phyloP scores from a whole-genome alignment of 2,888 invertebrate species.

The Catotricha subobsoleta region DNA sequence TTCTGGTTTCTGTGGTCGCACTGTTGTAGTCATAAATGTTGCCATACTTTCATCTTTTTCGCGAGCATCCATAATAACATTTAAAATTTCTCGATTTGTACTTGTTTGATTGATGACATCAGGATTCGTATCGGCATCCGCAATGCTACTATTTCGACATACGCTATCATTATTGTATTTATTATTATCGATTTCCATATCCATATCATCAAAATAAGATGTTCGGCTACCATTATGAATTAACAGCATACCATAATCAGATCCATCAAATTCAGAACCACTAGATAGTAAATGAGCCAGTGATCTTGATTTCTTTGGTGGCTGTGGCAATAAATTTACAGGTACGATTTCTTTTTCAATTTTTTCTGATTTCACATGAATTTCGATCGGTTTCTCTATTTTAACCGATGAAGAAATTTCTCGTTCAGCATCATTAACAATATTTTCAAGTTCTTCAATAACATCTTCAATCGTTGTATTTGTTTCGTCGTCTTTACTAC shows the following conservation, averaged over 20 bases:
- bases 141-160: conserved; percentile 14
- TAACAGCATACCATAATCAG: conserved; percentile 29
- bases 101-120: conserved; percentile 16
- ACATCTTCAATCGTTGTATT: conserved; percentile 74
- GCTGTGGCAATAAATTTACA: conserved; percentile 59
- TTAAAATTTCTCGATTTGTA: conserved; percentile 38
- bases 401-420: conserved; percentile 25
- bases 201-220: conserved; percentile 37
- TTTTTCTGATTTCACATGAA: conserved; percentile 1
- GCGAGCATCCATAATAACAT: conserved; percentile 36
- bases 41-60: conserved; percentile 24
- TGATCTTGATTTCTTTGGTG: conserved; percentile 57
- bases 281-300: conserved; percentile 48
- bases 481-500: conserved; percentile 33
- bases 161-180: conserved; percentile 13
- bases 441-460: conserved; percentile 67
- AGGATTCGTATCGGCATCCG: conserved; percentile 15
- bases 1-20: conserved; percentile 5
- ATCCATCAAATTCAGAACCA: conserved; percentile 34
- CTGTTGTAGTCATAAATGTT: conserved; percentile 15
- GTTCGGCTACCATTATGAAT: conserved; percentile 36
- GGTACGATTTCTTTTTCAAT: conserved; percentile 55
- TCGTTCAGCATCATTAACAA: conserved; percentile 68
- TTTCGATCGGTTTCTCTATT: background rate
- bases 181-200: conserved; percentile 20